phyloP scores from a whole-genome alignment of 2,888 invertebrate genomes.

The Empis stercorea region DNA sequence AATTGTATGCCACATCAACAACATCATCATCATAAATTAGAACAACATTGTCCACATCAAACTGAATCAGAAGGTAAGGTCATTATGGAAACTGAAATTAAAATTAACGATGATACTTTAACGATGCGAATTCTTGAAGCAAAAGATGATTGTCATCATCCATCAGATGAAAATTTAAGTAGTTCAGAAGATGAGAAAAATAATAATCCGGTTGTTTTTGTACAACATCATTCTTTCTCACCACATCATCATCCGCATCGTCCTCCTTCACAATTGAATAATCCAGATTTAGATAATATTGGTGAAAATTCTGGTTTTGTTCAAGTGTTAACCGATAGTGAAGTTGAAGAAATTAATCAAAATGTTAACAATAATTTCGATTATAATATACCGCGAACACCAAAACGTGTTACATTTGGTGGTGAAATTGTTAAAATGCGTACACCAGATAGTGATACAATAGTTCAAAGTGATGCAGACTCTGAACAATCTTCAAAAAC shows the following conservation, averaged over 20 bases:
- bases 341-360: slow-evolving; percentile 40
- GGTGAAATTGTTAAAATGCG: slow-evolving; percentile 77
- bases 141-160: slow-evolving; percentile 22
- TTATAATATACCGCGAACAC: slow-evolving; percentile 40
- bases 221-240: slow-evolving; percentile 13
- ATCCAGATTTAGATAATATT: slow-evolving; percentile 4
- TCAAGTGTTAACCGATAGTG: slow-evolving; percentile 48
- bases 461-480: slow-evolving; percentile 43
- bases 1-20: background rate
- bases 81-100: slow-evolving; percentile 71
- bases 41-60: slow-evolving; percentile 27
- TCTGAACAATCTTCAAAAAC: slow-evolving; percentile 13
- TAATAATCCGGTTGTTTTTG: slow-evolving; percentile 8
- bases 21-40: slow-evolving; percentile 19
- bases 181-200: slow-evolving; percentile 33
- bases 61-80: slow-evolving; percentile 43
- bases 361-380: slow-evolving; percentile 12
- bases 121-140: slow-evolving; percentile 71
- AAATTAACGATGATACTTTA: slow-evolving; percentile 66
- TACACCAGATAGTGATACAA: slow-evolving; percentile 71
- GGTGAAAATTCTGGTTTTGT: slow-evolving; percentile 36
- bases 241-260: no score
- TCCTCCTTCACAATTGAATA: background rate
- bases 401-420: slow-evolving; percentile 68
- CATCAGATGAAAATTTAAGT: slow-evolving; percentile 24